Evolutionary conservation across 2,797 vertebrate species (phyloP), one percentile per base, ranked within the genome.

Genomic region (Aphelocoma californica): DNA sequence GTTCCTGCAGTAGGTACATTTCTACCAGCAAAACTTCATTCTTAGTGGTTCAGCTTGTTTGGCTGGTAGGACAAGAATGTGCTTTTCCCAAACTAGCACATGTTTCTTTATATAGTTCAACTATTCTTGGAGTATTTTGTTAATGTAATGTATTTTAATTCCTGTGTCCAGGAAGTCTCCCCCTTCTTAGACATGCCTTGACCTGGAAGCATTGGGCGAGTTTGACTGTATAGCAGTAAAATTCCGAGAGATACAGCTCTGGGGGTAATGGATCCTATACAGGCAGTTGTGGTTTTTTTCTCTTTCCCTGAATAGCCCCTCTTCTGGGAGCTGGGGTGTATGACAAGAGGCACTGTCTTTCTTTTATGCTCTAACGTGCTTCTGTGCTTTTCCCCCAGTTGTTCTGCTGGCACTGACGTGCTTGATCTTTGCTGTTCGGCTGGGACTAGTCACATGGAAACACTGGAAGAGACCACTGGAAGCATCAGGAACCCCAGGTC

Each of bases 331-430:
- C 40, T 74, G 15, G 50, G 23, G 9, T 21, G 9, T 21, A 8
- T 12, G 42, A 79, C 12, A 53, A 31, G 44, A n/a, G 12, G 16
- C 6, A 15, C 14, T 42, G 28, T 16, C 18, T 48, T 44, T n/a
- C 51, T 47, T 51, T 75, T 23, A 2, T 24, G 10, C 2, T 6
- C 23, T 91, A 51, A 81, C 12, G 2, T 2, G 11, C 3, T 86
- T 25, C 31, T 92, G 6, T 88, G 38, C 36, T 89, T 93, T 81
- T 28, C 7, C 75, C 56, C 53, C 61, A 97, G 97, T 93, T 84
- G 92, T 96, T 34, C 65, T 97, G 44, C 87, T 98, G 90, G 74
- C 47, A 19, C 32, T 85, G 50, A 78, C 91, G 1, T 97, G 96
- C 47, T 69, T 92, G 31, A 60, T 96, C 42, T 97, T 97, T 71